phyloP scores from a whole-genome alignment of 2,888 invertebrate genomes.

The Agrotis clavis region DNA sequence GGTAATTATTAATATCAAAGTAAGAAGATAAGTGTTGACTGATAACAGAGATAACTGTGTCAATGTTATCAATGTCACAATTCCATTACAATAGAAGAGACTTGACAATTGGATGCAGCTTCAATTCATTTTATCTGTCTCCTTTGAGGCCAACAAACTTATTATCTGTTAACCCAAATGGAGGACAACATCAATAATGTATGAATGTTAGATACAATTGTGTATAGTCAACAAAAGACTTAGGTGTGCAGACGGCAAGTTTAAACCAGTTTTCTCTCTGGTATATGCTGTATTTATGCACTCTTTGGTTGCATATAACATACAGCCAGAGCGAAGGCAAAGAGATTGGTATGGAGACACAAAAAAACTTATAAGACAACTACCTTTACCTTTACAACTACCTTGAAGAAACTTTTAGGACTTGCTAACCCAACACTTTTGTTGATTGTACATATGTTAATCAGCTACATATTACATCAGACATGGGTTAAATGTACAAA shows the following conservation, averaged over 20 bases:
- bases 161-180: slow-evolving; percentile 55
- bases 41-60: slow-evolving; percentile 30
- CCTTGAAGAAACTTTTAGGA: too few species aligned
- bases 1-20: slow-evolving; percentile 53
- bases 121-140: slow-evolving; percentile 32
- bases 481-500: slow-evolving; percentile 2
- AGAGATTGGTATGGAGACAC: too few species aligned
- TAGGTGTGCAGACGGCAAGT: too few species aligned
- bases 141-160: slow-evolving; percentile 59
- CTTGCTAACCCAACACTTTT: too few species aligned
- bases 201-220: slow-evolving; percentile 7
- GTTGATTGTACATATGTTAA: background rate
- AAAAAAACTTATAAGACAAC: too few species aligned
- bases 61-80: slow-evolving; percentile 25
- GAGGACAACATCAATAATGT: slow-evolving; percentile 37
- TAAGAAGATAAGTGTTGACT: slow-evolving; percentile 16
- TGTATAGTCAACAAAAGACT: background rate
- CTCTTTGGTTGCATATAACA: too few species aligned
- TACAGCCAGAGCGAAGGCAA: too few species aligned
- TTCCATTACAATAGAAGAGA: slow-evolving; percentile 1
- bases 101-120: slow-evolving; percentile 29
- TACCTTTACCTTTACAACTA: too few species aligned
- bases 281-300: too few species aligned
- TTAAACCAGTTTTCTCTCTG: too few species aligned
- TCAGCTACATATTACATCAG: slow-evolving; percentile 17